Conservation (phyloP, 92 coral and sea anemone species). For the Parazoanthus darwini region DNA sequence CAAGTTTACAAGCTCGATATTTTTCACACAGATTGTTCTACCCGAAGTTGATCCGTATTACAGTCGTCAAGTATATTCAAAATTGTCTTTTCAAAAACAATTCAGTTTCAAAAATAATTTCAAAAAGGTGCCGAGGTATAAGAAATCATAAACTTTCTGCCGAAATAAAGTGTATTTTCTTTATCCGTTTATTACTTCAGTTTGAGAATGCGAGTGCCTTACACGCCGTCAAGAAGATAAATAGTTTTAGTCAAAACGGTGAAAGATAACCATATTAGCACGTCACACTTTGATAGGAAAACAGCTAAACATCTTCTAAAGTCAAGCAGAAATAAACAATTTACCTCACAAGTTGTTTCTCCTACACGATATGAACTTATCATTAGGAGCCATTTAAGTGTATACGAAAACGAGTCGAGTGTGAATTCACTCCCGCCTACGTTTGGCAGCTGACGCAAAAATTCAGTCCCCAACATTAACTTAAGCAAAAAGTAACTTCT, state of each 20-base stretch:
- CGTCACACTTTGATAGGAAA: not conserved
- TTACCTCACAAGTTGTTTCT: constrained; percentile 17
- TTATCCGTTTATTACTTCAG: constrained; percentile 8
- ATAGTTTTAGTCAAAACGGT: constrained; percentile 16
- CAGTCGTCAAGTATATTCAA: no score
- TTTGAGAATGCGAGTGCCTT: not conserved
- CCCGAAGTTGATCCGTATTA: not conserved
- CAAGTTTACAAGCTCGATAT: not conserved
- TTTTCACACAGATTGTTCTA: not conserved
- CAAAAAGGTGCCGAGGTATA: not conserved
- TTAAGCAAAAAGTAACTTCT: constrained; percentile 37
- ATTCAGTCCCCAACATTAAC: constrained; percentile 29
- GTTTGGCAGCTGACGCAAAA: constrained; percentile 16
- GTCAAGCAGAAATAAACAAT: constrained; percentile 5
- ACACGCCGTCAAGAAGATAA: not conserved
- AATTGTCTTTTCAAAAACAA: not conserved
- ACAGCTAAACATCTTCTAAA: not conserved
- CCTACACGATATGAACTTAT: not conserved
- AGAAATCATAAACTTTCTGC: not conserved
- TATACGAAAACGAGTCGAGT: constrained; percentile 1
- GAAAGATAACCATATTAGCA: constrained; percentile 19
- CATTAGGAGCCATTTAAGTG: constrained; percentile 5
- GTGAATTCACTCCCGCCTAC: not conserved
- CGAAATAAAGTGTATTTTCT: not conserved
- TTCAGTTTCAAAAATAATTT: no score